These are phyloP conservation scores for Blera fallax DNA, from an alignment of 2,888 invertebrate species.

Conservation along the genomic window DNA sequence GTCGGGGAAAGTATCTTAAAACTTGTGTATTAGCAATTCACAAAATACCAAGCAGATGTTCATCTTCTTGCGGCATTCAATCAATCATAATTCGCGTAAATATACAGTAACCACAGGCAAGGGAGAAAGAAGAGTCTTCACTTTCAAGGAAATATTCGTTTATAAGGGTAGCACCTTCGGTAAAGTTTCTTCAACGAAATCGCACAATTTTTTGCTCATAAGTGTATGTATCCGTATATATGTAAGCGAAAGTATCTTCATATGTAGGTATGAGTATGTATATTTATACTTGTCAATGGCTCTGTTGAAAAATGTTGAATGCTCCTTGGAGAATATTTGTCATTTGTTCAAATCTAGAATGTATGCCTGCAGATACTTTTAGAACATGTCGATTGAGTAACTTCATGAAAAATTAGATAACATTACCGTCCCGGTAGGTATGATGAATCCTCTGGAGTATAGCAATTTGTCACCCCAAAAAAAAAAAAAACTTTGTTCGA, in stretches of 20 bases:
- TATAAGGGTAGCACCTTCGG: not conserved
- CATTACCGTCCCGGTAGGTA: not conserved
- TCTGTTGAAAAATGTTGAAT: not conserved
- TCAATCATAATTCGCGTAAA: slow-evolving; percentile 21
- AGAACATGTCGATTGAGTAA: not conserved
- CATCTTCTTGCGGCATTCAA: slow-evolving; percentile 4
- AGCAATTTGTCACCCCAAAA: not conserved
- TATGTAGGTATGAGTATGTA: no score
- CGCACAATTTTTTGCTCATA: not conserved
- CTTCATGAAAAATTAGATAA: not conserved
- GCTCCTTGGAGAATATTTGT: not conserved
- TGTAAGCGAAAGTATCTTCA: no score
- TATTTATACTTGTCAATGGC: not conserved
- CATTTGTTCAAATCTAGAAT: not conserved
- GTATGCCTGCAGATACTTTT: not conserved
- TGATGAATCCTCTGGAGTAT: not conserved
- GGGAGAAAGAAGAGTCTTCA: not conserved
- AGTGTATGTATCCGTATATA: not conserved
- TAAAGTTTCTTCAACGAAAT: not conserved
- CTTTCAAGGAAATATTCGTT: not conserved
- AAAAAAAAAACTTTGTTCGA: not conserved
- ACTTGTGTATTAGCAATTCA: slow-evolving; percentile 22
- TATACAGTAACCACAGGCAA: not conserved
- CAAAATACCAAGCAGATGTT: slow-evolving; percentile 21
- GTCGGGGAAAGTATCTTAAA: not conserved